Evolutionary conservation across 2,888 invertebrate genomes (phyloP).

Genomic region (Cheilosia vernalis): DNA sequence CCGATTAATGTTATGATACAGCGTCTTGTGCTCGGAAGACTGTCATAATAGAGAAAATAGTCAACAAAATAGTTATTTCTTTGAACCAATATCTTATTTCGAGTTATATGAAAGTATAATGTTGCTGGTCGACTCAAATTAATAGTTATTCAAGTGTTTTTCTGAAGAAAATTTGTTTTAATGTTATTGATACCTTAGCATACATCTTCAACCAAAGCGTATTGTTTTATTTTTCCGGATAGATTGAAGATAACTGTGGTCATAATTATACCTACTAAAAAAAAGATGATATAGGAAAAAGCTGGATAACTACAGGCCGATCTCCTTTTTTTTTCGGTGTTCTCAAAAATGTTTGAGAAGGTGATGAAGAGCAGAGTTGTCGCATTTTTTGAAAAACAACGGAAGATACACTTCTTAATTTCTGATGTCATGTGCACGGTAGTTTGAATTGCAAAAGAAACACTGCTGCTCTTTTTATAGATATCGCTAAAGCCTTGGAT

Average conservation of each 20-base stretch:
- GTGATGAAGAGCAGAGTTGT: constrained; percentile 6
- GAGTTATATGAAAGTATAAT: not conserved
- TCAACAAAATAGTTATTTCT: constrained; percentile 9
- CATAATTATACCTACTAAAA: constrained; percentile 24
- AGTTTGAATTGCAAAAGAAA: constrained; percentile 11
- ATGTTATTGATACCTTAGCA: constrained; percentile 16
- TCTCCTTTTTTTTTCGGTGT: constrained; percentile 31
- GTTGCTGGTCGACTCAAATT: constrained; percentile 5
- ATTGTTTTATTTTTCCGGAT: constrained; percentile 6
- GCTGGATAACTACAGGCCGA: constrained; percentile 35
- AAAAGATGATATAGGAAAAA: constrained; percentile 1
- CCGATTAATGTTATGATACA: no score
- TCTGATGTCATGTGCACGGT: not conserved
- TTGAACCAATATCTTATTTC: constrained; percentile 5
- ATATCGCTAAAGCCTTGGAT: no score
- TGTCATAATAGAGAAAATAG: not conserved
- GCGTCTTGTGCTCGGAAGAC: not conserved
- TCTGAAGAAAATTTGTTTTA: constrained; percentile 1
- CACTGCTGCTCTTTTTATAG: not conserved
- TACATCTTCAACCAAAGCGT: constrained; percentile 14
- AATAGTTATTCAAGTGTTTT: not conserved
- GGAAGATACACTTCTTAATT: constrained; percentile 13
- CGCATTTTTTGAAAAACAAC: constrained; percentile 8
- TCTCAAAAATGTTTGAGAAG: constrained; percentile 32
- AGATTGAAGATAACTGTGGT: constrained; percentile 8